Conservation (phyloP, 2,888 invertebrate genomes). For the Epirrita christyi region DNA sequence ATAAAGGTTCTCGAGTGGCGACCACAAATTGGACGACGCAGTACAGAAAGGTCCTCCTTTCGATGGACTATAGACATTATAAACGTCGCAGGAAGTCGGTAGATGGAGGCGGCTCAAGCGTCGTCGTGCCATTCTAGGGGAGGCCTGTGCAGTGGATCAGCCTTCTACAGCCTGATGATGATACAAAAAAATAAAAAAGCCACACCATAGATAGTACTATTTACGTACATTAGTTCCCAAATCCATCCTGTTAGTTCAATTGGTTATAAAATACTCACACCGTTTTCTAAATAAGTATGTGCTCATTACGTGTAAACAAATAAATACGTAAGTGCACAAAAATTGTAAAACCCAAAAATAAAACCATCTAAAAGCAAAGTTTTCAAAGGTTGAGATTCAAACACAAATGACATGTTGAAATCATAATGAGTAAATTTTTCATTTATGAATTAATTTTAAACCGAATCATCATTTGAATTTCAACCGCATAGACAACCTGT, state of each 20-base stretch:
- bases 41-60: no score
- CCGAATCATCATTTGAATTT: conserved; percentile 9
- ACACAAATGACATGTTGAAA: not conserved
- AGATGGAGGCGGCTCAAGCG: no score
- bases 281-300: conserved; percentile 21
- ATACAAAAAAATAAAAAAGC: conserved; percentile 2
- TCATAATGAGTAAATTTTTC: no score
- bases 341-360: conserved; percentile 23
- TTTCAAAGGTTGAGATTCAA: conserved; percentile 25
- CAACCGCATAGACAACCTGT: conserved; percentile 20
- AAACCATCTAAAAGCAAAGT: conserved; percentile 16
- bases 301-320: conserved; percentile 22
- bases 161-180: no score
- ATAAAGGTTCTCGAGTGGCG: no score
- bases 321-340: conserved; percentile 20
- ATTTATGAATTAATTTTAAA: not conserved
- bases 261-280: conserved; percentile 38
- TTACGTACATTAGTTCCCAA: conserved; percentile 24
- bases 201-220: conserved; percentile 27
- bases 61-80: no score
- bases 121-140: no score
- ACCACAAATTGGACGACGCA: no score
- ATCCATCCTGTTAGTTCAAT: conserved; percentile 40
- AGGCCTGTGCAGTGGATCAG: no score
- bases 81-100: no score